A percentile compares a stretch with the other conserved stretches of the same genome.
Conservation (phyloP, 2,888 invertebrate genomes). For the Lasioglossum pauxillum region DNA sequence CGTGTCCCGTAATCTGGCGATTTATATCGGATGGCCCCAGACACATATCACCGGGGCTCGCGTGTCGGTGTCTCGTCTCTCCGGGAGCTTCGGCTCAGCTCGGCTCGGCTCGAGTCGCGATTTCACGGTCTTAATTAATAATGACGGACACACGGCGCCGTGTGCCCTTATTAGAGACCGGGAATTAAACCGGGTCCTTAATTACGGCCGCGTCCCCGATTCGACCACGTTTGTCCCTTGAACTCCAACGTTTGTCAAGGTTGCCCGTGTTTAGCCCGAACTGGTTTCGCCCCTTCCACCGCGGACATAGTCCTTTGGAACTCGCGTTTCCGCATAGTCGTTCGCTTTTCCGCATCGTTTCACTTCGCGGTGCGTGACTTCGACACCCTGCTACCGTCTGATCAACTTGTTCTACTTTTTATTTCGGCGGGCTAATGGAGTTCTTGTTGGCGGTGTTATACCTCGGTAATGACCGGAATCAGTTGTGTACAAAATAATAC, state of each 20-base stretch:
- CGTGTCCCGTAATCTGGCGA: conserved; percentile 1
- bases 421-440: background rate
- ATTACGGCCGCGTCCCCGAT: conserved; percentile 39
- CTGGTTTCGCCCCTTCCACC: conserved; percentile 20
- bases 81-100: background rate
- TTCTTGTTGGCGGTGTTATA: background rate
- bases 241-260: conserved; percentile 40
- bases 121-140: conserved; percentile 59
- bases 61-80: background rate
- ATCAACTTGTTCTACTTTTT: background rate
- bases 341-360: background rate
- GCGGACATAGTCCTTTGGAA: background rate
- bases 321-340: background rate
- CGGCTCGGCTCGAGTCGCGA: background rate
- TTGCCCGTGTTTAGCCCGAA: conserved; percentile 19
- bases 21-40: background rate
- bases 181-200: conserved; percentile 50
- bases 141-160: conserved; percentile 54
- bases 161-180: conserved; percentile 42
- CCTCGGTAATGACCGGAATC: background rate
- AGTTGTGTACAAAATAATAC: background rate
- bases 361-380: background rate
- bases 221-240: conserved; percentile 32
- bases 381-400: background rate
- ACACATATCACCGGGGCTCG: background rate